Percentiles rank a stretch among this genome's conserved stretches.
Conservation (phyloP, 1,140 invertebrate genomes). For the Drosophila burlai region DNA sequence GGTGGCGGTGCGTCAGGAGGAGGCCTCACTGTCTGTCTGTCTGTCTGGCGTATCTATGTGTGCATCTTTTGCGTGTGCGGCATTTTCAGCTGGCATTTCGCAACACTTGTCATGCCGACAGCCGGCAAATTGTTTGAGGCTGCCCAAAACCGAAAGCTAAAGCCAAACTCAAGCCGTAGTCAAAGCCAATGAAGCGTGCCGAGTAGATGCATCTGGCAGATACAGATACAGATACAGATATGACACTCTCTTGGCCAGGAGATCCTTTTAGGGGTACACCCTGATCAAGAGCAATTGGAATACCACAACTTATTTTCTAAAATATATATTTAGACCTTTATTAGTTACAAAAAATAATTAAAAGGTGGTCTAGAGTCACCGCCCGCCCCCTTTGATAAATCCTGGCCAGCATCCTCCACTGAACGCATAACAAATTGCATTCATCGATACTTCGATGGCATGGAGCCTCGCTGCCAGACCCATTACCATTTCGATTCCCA, state of each 20-base stretch:
- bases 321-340: background rate
- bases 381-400: background rate
- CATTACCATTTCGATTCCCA: conserved; percentile 25
- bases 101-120: conserved; percentile 70
- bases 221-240: conserved; percentile 20
- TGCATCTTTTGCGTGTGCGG: conserved; percentile 34
- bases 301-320: background rate
- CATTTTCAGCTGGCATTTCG: conserved; percentile 49
- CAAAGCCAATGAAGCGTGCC: conserved; percentile 24
- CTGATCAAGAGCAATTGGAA: background rate
- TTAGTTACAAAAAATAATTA: background rate
- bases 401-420: background rate
- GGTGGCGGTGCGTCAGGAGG: conserved; percentile 30
- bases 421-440: conserved; percentile 56
- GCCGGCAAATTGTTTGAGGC: conserved; percentile 46
- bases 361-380: background rate
- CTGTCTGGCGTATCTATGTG: conserved; percentile 11
- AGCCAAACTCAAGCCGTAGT: background rate
- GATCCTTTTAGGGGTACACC: background rate
- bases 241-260: background rate
- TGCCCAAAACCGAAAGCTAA: background rate
- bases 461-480: background rate
- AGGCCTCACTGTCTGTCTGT: background rate
- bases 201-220: conserved; percentile 37
- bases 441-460: conserved; percentile 10